phyloP scores from a whole-genome alignment of 1,140 invertebrate species.

The Formica exsecta region DNA sequence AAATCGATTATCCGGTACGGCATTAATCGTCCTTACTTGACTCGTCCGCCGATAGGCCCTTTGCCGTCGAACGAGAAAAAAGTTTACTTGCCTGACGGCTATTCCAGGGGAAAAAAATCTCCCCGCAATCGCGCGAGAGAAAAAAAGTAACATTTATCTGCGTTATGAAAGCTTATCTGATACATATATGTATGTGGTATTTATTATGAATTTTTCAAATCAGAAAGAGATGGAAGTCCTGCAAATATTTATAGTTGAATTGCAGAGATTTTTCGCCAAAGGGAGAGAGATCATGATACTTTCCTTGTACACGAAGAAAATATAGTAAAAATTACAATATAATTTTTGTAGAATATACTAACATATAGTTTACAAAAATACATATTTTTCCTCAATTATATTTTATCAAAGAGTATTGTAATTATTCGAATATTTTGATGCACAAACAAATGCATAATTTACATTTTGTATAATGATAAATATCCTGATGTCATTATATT shows the following conservation, averaged over 20 bases:
- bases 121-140: neutral
- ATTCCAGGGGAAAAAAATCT: neutral
- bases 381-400: no score
- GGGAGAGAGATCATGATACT: no score
- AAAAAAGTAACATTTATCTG: neutral
- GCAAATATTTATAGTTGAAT: conserved; percentile 6
- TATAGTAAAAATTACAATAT: no score
- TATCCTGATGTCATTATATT: no score
- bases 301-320: no score
- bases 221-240: neutral
- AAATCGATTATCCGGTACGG: conserved; percentile 58
- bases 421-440: no score
- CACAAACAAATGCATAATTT: no score
- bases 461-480: no score
- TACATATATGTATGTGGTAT: neutral
- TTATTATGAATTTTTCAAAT: neutral
- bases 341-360: no score
- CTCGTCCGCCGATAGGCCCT: conserved; percentile 1
- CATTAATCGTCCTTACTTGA: conserved; percentile 53
- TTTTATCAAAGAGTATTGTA: no score
- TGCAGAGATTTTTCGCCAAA: neutral
- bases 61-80: conserved; percentile 22
- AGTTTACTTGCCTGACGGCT: neutral
- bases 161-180: neutral
- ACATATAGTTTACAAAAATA: no score